Evolutionary conservation across 2,888 invertebrate genomes (phyloP), one percentile per base, ranked within the genome.

Genomic region (Coelopa pilipes): DNA sequence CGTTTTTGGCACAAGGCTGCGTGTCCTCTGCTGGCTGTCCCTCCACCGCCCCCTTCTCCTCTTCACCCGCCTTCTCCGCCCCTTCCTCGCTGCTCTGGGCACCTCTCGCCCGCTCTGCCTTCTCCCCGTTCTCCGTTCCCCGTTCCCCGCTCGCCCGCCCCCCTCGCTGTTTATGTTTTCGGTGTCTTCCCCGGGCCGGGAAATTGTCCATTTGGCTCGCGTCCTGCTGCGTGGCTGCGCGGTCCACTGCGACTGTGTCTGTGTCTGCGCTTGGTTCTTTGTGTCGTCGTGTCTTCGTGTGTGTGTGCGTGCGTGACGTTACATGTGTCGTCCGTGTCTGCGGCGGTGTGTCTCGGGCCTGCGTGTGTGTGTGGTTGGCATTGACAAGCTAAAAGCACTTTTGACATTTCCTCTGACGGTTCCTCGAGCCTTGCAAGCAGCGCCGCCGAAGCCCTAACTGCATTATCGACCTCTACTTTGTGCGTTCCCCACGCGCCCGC

Each of bases 351-450:
- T 17, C 17, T 47, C 12, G 24, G 4, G 66, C 15, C n/a, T 15
- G 55, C 24, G 53, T 21, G 24, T 34, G 45, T 68, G 69, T 59
- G 59, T 47, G 59, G 59, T n/a, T 45, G 4, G n/a, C 50, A 70
- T 63, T 75, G 75, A 73, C 75, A 75, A 57, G 67, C 65, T 75
- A 75, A 75, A 75, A 75, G 75, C 75, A 66, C 73, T 75, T 72
- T 70, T 59, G 75, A 75, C 75, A 75, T 73, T 75, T 75, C 70
- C 73, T 70, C 57, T 34, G 68, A 74, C 69, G 62, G 67, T 74
- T 59, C 57, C 46, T 59, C 45, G 17, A 53, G 67, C 67, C 49
- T 50, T 50, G 49, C 7, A 34, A n/a, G 46, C 21, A 1, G 66
- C 34, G 57, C 46, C 19, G 57, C 19, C 57, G 69, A 24, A 34